Conservation (phyloP, 2,888 invertebrate genomes). For the Trissonchulus sp. region DNA sequence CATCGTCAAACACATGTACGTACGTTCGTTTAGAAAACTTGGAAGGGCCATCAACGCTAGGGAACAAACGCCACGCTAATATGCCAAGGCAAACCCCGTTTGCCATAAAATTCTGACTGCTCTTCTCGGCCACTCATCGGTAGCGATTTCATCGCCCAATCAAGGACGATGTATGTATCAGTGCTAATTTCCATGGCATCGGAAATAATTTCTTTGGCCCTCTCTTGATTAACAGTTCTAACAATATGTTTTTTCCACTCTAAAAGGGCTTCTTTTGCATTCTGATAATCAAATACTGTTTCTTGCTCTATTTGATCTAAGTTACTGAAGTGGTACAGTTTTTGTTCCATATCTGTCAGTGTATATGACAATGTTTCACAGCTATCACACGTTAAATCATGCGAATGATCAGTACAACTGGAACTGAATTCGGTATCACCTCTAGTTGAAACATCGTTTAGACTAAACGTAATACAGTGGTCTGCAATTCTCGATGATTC, state of each 20-base stretch:
- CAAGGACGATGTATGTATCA: neutral
- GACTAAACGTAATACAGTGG: neutral
- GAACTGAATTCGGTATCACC: neutral
- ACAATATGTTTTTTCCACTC: constrained; percentile 9
- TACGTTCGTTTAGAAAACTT: neutral
- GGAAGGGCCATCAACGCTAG: neutral
- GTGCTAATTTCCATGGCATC: neutral
- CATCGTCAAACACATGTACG: constrained; percentile 12
- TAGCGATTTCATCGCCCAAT: constrained; percentile 14
- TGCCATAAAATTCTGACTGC: constrained; percentile 2
- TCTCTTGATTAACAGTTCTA: constrained; percentile 15
- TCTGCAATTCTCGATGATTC: neutral
- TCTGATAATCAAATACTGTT: neutral
- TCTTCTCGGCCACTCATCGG: neutral
- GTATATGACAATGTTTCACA: neutral
- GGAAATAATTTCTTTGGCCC: neutral
- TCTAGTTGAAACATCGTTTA: constrained; percentile 5
- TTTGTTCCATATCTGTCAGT: neutral
- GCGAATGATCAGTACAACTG: neutral
- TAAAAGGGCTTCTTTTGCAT: neutral
- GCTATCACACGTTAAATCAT: neutral
- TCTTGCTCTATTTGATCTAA: neutral
- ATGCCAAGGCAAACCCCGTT: constrained; percentile 2
- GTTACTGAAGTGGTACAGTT: neutral
- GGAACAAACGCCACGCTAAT: constrained; percentile 16